A percentile compares a stretch with the other conserved stretches of the same genome.
phyloP scores from a whole-genome alignment of 2,888 invertebrate species.

The Xanthorhoe spadicearia region DNA sequence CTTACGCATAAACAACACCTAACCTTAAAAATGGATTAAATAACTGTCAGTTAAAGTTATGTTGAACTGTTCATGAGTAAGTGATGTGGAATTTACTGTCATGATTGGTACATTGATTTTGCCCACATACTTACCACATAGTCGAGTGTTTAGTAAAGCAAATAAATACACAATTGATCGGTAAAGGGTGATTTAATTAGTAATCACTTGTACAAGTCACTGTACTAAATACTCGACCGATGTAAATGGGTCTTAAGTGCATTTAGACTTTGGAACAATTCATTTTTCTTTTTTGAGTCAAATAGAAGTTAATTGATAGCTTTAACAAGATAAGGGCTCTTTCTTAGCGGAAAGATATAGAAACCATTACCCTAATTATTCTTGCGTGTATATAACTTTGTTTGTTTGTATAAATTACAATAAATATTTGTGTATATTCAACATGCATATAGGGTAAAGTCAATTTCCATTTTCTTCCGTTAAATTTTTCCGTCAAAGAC shows the following conservation, averaged over 20 bases:
- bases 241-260: neutral
- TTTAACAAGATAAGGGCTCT: neutral
- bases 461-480: slow-evolving; percentile 16
- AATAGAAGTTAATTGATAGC: slow-evolving; percentile 8
- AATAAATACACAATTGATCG: neutral
- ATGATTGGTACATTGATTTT: neutral
- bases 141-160: neutral
- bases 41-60: neutral
- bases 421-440: slow-evolving; percentile 19
- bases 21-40: neutral
- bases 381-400: slow-evolving; percentile 12
- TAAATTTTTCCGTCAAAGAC: neutral
- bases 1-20: slow-evolving; percentile 2
- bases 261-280: neutral
- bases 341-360: slow-evolving; percentile 8
- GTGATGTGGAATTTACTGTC: slow-evolving; percentile 10
- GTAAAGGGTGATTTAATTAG: neutral
- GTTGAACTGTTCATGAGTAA: slow-evolving; percentile 7
- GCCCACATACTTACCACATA: neutral
- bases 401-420: slow-evolving; percentile 18
- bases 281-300: neutral
- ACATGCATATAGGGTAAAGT: slow-evolving; percentile 8
- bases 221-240: neutral
- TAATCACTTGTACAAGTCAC: neutral
- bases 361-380: slow-evolving; percentile 18